These are phyloP conservation scores for Rissa tridactyla DNA, from an alignment of 2,113 vertebrate genomes.

Conservation along the genomic window DNA sequence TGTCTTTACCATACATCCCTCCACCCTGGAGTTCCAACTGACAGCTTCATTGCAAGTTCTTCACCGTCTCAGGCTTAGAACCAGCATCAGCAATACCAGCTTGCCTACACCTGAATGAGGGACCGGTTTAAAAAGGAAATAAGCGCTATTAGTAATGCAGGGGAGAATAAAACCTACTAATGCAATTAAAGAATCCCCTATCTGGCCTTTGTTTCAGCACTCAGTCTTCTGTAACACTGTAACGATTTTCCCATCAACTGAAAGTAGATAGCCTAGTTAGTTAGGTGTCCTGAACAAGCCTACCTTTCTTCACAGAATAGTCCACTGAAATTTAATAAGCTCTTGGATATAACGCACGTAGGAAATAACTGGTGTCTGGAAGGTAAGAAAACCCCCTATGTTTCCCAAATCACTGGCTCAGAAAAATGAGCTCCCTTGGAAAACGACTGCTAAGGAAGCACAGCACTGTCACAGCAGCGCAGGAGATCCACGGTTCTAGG, in stretches of 20 bases:
- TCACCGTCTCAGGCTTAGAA: background rate
- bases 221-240: background rate
- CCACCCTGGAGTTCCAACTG: background rate
- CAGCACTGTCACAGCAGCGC: background rate
- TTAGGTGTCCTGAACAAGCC: background rate
- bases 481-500: background rate
- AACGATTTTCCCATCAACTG: background rate
- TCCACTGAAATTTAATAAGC: background rate
- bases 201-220: background rate
- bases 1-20: background rate
- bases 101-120: background rate
- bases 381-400: background rate
- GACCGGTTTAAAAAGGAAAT: background rate
- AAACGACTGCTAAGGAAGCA: background rate
- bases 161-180: background rate
- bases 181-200: background rate
- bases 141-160: background rate
- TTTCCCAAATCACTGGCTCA: background rate
- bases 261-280: background rate
- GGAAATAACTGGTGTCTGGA: background rate
- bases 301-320: background rate
- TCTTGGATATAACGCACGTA: background rate
- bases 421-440: background rate
- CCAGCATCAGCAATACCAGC: background rate
- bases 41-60: background rate